phyloP scores from a whole-genome alignment of 64 coral and sea anemone species.

The Montipora foliosa region DNA sequence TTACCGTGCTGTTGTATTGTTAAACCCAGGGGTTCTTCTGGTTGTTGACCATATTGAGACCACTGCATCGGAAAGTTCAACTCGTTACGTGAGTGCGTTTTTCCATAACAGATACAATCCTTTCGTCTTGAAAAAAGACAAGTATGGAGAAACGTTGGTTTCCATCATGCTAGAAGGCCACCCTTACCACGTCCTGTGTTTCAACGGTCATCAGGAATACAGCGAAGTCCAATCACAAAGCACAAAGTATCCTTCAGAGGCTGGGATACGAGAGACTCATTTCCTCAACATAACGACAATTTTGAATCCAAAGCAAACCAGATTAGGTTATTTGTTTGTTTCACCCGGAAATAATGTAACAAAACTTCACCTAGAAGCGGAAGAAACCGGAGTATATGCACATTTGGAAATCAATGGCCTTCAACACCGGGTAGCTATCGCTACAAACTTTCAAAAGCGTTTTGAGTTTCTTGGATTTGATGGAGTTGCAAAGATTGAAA shows the following conservation, averaged over 20 bases:
- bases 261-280: slow-evolving; percentile 18
- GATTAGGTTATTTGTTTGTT: slow-evolving; percentile 21
- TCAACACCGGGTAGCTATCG: not conserved
- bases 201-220: not conserved
- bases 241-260: not conserved
- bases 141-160: not conserved
- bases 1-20: slow-evolving; percentile 25
- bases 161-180: not conserved
- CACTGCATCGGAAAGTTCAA: not conserved
- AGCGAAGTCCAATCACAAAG: not conserved
- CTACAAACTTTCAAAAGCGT: not conserved
- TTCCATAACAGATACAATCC: slow-evolving; percentile 55
- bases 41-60: slow-evolving; percentile 35
- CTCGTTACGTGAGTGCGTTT: slow-evolving; percentile 37
- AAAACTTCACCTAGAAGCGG: not conserved
- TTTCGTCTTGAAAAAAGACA: slow-evolving; percentile 11
- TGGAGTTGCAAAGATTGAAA: not conserved
- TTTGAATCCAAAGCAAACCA: not conserved
- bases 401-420: slow-evolving; percentile 14
- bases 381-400: not conserved
- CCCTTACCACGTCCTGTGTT: not conserved
- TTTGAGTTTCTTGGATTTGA: slow-evolving; percentile 5
- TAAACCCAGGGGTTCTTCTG: slow-evolving; percentile 18
- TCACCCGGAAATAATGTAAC: slow-evolving; percentile 5
- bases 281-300: slow-evolving; percentile 61